Conservation (phyloP, 2,888 invertebrate species). For the Zeuzera pyrina region DNA sequence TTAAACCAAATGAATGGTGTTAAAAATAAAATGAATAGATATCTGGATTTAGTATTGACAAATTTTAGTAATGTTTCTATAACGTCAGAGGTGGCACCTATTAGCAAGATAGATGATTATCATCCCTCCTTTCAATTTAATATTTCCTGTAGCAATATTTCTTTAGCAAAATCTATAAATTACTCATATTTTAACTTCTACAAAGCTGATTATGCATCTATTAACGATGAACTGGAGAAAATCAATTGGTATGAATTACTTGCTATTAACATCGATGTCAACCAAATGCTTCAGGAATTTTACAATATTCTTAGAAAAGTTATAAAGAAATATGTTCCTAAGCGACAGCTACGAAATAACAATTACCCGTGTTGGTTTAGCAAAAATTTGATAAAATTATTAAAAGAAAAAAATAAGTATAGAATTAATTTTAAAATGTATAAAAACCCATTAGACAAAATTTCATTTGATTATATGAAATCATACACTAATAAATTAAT, state of each 20-base stretch:
- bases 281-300: no score
- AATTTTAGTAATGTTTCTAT: neutral
- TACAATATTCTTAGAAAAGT: neutral
- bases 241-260: no score
- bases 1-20: conserved; percentile 6
- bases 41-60: conserved; percentile 7
- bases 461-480: no score
- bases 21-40: conserved; percentile 1
- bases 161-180: no score
- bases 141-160: neutral
- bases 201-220: no score
- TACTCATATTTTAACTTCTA: no score
- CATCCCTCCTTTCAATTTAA: conserved; percentile 8
- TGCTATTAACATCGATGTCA: no score
- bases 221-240: no score
- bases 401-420: conserved; percentile 10
- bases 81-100: neutral
- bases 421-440: no score
- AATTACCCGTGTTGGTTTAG: conserved; percentile 7
- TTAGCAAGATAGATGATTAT: conserved; percentile 2
- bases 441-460: no score
- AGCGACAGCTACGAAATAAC: neutral
- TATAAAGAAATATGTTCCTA: conserved; percentile 4
- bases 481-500: no score
- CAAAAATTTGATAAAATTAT: conserved; percentile 2